Evolutionary conservation across 2,888 invertebrate genomes (phyloP), one percentile per base, ranked within the genome.

Genomic region (Lobophora halterata): DNA sequence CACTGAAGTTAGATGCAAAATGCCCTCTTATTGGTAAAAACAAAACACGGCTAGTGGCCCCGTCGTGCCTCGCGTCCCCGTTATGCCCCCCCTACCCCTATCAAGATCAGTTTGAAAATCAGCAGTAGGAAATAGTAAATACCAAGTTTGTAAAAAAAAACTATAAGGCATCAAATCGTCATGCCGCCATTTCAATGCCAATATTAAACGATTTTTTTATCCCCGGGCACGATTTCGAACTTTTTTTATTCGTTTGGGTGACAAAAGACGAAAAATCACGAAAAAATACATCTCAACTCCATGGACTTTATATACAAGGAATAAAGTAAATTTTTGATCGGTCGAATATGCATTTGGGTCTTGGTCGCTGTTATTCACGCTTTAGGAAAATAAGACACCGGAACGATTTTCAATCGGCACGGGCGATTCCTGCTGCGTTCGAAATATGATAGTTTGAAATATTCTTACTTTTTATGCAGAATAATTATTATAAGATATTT

Each of bases 171-270:
- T 62, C 61, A 71, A 77, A 77, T 78, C 76, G 60, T 63, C 64
- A 55, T n/a, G n/a, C 49, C 51, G 58, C 61, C 62, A 64, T 67
- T 70, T 81, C 83, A 86, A 83, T 86, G 86, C 78, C 81, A 81
- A 79, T 74, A 81, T 76, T 74, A 79, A 78, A 78, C 75, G 77
- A 65, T 51, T 71, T 76, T 79, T 81, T 80, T 76, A 58, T 65
- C 65, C 59, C 51, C 50, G 55, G 63, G 58, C 87, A 86, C 86
- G 87, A 85, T 85, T 82, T 83, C 80, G 45, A 78, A 75, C 69
- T 79, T 85, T 83, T n/a, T 83, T 79, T 72, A 65, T 57, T 58
- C 61, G 61, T 60, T 75, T 76, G 74, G 79, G 81, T 82, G 86
- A 81, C 83, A 85, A 80, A 77, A 74, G 74, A 65, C 56, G 58